Conservation (phyloP, 2,797 vertebrate species). For the Danio choprae region DNA sequence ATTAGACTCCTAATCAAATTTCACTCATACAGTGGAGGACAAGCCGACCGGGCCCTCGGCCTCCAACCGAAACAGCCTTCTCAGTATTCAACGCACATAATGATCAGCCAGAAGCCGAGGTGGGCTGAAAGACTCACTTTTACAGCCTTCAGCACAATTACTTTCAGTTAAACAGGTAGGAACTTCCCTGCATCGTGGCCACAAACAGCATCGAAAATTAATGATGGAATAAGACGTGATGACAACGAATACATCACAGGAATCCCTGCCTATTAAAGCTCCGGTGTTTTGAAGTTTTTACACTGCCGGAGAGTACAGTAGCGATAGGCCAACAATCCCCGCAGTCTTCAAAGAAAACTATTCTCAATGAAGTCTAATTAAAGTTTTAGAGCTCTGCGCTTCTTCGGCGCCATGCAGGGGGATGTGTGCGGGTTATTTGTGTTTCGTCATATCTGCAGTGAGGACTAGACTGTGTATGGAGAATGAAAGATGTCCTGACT, state of each 20-base stretch:
- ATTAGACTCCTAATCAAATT: constrained; percentile 58
- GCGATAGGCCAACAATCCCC: constrained; percentile 46
- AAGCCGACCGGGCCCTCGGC: constrained; percentile 34
- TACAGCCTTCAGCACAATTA: constrained; percentile 42
- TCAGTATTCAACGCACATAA: constrained; percentile 37
- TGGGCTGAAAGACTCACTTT: constrained; percentile 29
- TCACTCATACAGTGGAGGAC: constrained; percentile 37
- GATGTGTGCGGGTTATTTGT: constrained; percentile 72
- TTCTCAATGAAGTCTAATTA: constrained; percentile 80
- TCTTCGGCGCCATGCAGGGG: constrained; percentile 63
- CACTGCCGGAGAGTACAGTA: constrained; percentile 34
- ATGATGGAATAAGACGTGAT: constrained; percentile 42
- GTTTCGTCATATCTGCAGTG: constrained; percentile 71
- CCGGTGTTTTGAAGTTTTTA: constrained; percentile 46
- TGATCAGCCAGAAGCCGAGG: constrained; percentile 35
- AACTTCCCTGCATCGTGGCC: constrained; percentile 23
- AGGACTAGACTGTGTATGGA: constrained; percentile 40
- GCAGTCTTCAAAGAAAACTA: constrained; percentile 59
- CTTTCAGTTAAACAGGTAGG: constrained; percentile 49
- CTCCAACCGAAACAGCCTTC: constrained; percentile 30
- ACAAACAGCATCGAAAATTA: constrained; percentile 32
- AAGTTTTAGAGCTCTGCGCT: constrained; percentile 61
- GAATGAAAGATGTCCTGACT: constrained; percentile 57
- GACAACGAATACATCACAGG: constrained; percentile 42
- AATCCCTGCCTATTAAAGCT: constrained; percentile 48